These are phyloP conservation scores for Ypsolopha scabrella DNA, from an alignment of 2,888 invertebrate genomes.

Conservation along the genomic window DNA sequence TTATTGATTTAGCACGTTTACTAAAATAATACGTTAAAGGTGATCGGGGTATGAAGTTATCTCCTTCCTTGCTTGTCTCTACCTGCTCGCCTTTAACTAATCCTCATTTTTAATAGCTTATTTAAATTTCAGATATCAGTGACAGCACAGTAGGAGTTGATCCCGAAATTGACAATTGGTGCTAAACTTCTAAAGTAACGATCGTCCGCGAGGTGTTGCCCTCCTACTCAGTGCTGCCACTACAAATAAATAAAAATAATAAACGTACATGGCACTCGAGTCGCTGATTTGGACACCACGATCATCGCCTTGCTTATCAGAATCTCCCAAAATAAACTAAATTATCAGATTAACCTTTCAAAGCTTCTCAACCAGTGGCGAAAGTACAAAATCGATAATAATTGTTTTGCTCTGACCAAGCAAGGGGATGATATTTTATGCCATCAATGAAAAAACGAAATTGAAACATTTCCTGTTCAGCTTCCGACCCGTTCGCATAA, in stretches of 20 bases:
- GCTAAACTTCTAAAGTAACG: conserved; percentile 45
- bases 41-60: no score
- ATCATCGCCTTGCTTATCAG: conserved; percentile 56
- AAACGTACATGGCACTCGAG: conserved; percentile 61
- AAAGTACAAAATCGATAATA: conserved; percentile 16
- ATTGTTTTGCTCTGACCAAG: conserved; percentile 30
- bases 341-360: conserved; percentile 12
- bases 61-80: no score
- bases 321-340: conserved; percentile 10
- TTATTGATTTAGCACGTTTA: no score
- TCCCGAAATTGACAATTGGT: conserved; percentile 54
- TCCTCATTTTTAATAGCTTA: conserved; percentile 8
- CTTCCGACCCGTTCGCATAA: no score
- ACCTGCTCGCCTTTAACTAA: conserved; percentile 11
- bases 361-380: conserved; percentile 13
- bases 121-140: conserved; percentile 38
- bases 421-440: conserved; percentile 48
- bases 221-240: conserved; percentile 63
- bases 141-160: conserved; percentile 63
- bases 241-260: conserved; percentile 29
- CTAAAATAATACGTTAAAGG: no score
- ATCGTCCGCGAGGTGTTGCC: conserved; percentile 38
- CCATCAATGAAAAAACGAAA: conserved; percentile 31
- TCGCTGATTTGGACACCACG: conserved; percentile 68
- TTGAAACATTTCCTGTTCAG: background rate